These are phyloP conservation scores for Chydorus sphaericus DNA, from an alignment of 2,888 invertebrate species.

Conservation along the genomic window DNA sequence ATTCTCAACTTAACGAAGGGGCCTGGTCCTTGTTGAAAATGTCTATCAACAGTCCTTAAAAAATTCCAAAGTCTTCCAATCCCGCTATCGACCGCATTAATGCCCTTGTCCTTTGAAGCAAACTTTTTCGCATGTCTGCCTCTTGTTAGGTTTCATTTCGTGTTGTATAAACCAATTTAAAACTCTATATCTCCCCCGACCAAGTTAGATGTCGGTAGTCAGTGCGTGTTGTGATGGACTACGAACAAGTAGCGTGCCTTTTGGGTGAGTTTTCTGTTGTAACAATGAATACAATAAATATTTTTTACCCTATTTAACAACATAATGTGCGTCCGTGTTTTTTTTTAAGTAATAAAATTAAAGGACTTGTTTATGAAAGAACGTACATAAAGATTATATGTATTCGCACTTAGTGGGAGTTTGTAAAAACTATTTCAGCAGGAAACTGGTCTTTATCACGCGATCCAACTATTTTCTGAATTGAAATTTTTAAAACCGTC, in stretches of 20 bases:
- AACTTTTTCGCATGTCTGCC: neutral
- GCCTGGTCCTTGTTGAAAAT: conserved; percentile 7
- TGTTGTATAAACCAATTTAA: neutral
- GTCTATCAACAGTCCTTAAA: conserved; percentile 5
- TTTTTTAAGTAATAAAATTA: too few relatives aligned
- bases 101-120: neutral
- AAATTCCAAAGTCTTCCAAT: neutral
- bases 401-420: too few relatives aligned
- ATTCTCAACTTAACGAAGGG: neutral
- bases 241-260: neutral
- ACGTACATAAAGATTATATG: too few relatives aligned
- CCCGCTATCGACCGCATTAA: neutral
- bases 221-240: neutral
- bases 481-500: neutral
- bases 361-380: too few relatives aligned
- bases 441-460: neutral
- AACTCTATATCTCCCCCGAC: too few relatives aligned
- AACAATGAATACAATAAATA: neutral
- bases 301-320: neutral
- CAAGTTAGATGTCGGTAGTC: neutral
- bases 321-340: too few relatives aligned
- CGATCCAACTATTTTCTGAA: neutral
- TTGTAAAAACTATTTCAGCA: too few relatives aligned
- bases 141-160: neutral
- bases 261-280: neutral